Evolutionary conservation across 2,888 invertebrate genomes (phyloP).

Genomic region (Escarpia spicata): DNA sequence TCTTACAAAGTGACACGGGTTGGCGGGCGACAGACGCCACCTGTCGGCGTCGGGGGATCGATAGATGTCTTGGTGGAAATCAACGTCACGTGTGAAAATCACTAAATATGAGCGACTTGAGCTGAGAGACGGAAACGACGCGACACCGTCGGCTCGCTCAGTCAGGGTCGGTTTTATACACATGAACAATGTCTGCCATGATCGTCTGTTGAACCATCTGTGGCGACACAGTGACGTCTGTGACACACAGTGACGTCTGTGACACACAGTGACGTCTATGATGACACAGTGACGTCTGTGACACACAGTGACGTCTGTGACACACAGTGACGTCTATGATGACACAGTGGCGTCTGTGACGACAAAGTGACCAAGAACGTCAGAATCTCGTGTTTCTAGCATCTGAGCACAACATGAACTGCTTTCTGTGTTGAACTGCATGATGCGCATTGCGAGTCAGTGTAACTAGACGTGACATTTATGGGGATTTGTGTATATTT

Average conservation of each 20-base stretch:
- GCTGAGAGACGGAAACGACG: neutral
- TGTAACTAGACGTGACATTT: neutral
- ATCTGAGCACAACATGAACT: neutral
- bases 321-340: neutral
- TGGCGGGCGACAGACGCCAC: neutral
- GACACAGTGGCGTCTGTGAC: neutral
- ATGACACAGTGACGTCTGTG: no score
- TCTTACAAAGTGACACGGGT: neutral
- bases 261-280: no score
- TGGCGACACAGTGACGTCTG: no score
- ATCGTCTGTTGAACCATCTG: neutral
- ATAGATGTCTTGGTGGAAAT: neutral
- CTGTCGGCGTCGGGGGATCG: neutral
- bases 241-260: no score
- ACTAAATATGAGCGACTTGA: neutral
- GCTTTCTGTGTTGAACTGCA: neutral
- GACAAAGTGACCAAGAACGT: neutral
- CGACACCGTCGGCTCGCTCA: neutral
- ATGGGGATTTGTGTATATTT: neutral
- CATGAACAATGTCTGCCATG: constrained; percentile 1
- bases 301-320: no score
- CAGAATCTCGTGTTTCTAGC: neutral
- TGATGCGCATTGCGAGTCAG: neutral
- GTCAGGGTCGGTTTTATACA: neutral
- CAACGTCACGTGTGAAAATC: neutral